Conservation (phyloP, 2,113 vertebrate genomes). For the Pterocles orientalis region DNA sequence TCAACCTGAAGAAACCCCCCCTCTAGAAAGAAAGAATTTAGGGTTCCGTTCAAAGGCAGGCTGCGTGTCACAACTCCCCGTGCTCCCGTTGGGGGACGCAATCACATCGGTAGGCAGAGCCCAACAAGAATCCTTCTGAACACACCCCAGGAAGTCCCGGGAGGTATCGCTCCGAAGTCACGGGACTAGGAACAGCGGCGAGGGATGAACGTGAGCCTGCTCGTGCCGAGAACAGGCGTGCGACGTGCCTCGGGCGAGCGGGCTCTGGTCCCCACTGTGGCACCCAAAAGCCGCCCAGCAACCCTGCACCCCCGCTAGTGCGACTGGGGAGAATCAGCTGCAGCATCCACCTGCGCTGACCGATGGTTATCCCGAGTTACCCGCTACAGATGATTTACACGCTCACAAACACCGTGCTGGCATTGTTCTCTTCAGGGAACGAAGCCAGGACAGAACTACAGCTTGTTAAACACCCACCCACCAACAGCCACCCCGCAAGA, state of each 20-base stretch:
- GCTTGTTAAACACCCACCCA: background rate
- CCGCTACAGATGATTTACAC: background rate
- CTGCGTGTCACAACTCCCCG: accelerated
- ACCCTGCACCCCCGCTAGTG: background rate
- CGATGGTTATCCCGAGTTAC: background rate
- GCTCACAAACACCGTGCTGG: background rate
- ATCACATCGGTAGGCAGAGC: background rate
- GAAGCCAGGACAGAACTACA: background rate
- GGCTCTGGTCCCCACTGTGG: background rate
- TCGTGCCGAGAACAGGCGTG: accelerated
- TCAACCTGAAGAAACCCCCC: background rate
- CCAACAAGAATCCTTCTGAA: background rate
- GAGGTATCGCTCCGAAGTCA: background rate
- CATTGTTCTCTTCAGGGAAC: background rate
- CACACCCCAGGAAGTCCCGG: background rate
- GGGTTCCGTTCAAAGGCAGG: background rate
- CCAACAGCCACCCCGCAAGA: no score
- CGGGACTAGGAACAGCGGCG: background rate
- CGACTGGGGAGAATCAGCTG: background rate
- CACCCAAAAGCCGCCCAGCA: background rate
- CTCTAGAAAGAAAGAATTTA: background rate
- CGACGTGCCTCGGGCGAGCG: accelerated
- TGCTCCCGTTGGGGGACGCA: background rate
- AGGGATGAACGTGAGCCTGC: background rate
- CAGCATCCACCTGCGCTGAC: background rate